phyloP scores from a whole-genome alignment of 2,113 vertebrate genomes.

The Speoplatyrhinus poulsoni region DNA sequence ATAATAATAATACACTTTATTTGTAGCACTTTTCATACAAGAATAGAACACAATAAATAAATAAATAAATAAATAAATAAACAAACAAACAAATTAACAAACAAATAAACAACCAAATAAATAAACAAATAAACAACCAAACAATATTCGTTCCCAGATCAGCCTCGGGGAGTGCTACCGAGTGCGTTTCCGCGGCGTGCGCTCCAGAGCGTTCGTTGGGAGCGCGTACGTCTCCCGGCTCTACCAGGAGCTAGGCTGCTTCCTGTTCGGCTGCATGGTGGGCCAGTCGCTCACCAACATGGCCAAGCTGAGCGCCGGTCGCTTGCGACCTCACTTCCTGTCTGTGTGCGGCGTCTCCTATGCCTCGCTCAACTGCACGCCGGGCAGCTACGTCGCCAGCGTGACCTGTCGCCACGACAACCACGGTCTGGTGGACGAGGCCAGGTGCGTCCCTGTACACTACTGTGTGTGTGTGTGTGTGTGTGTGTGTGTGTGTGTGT shows the following conservation, averaged over 20 bases:
- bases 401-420: slow-evolving; percentile 54
- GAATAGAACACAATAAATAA: too few species aligned
- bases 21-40: too few species aligned
- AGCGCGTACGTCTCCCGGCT: slow-evolving; percentile 66
- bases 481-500: neutral
- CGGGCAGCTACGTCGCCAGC: slow-evolving; percentile 54
- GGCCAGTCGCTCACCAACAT: slow-evolving; percentile 79
- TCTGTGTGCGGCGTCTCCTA: slow-evolving; percentile 66
- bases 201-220: slow-evolving; percentile 48
- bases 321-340: slow-evolving; percentile 75
- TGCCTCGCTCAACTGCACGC: slow-evolving; percentile 61
- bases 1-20: too few species aligned
- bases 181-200: slow-evolving; percentile 41
- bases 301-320: slow-evolving; percentile 73
- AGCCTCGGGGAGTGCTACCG: slow-evolving; percentile 67
- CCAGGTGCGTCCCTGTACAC: slow-evolving; percentile 57
- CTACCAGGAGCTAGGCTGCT: slow-evolving; percentile 81
- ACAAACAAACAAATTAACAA: too few species aligned
- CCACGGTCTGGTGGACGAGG: slow-evolving; percentile 57
- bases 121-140: too few species aligned
- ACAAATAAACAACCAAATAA: too few species aligned
- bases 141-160: slow-evolving; percentile 51
- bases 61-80: too few species aligned
- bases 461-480: neutral
- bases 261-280: slow-evolving; percentile 74